Percentiles rank a stretch among this genome's conserved stretches.
Evolutionary conservation across 2,797 vertebrate genomes (phyloP).

Genomic region (Mus minutoides): DNA sequence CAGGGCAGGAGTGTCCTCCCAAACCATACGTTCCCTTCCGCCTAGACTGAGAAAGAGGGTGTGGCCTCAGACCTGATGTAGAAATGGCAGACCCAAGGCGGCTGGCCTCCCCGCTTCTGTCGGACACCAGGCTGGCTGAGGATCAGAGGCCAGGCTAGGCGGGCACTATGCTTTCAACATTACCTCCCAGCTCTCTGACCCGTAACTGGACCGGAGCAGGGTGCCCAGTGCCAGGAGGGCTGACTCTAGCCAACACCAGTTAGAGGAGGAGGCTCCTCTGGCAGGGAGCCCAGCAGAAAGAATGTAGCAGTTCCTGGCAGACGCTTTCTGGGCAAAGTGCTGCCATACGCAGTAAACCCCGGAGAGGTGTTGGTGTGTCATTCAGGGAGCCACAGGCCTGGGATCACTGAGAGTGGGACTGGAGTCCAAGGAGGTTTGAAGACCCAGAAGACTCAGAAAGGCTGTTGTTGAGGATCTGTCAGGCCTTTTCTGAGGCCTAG

Average conservation of each 20-base stretch:
- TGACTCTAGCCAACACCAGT: slow-evolving; percentile 26
- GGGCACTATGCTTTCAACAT: background rate
- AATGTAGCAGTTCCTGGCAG: background rate
- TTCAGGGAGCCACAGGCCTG: background rate
- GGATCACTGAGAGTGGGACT: background rate
- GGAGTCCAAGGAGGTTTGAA: background rate
- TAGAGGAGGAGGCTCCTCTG: slow-evolving; percentile 3
- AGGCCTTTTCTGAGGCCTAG: background rate
- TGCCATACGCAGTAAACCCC: background rate
- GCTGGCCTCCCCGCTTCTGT: background rate
- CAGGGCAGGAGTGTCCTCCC: background rate
- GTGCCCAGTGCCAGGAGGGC: background rate
- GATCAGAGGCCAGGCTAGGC: background rate
- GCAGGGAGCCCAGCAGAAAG: slow-evolving; percentile 23
- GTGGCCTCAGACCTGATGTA: background rate
- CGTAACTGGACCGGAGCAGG: background rate
- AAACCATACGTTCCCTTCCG: background rate
- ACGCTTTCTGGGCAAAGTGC: slow-evolving; percentile 4
- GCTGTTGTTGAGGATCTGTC: background rate
- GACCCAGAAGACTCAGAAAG: background rate
- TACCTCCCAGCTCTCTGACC: background rate
- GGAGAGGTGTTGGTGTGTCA: background rate
- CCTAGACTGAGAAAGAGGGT: background rate
- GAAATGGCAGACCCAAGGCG: background rate
- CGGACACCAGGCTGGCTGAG: background rate